Conservation (phyloP, 2,113 vertebrate species). For the Dipodomys stephensi region DNA sequence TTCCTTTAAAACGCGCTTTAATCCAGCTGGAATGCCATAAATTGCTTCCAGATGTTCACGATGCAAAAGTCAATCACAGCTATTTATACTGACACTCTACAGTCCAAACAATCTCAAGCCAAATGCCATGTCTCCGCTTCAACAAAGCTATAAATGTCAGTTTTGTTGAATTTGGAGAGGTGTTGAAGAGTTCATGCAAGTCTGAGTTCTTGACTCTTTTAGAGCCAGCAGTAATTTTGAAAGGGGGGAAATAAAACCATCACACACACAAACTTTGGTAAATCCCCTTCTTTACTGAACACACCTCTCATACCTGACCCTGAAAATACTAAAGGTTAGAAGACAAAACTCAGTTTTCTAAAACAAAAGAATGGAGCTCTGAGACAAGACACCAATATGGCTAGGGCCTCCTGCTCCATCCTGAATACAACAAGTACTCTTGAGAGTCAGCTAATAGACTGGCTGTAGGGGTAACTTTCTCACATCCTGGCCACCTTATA, state of each 20-base stretch:
- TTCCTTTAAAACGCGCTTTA: slow-evolving; percentile 91
- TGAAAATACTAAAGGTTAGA: slow-evolving; percentile 83
- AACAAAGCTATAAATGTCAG: slow-evolving; percentile 91
- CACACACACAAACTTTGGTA: slow-evolving; percentile 68
- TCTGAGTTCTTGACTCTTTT: slow-evolving; percentile 86
- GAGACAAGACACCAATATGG: slow-evolving; percentile 79
- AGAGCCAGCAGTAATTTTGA: slow-evolving; percentile 84
- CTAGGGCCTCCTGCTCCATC: slow-evolving; percentile 72
- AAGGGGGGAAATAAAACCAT: slow-evolving; percentile 58
- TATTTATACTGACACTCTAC: slow-evolving; percentile 92
- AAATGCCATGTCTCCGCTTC: slow-evolving; percentile 89
- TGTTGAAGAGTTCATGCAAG: slow-evolving; percentile 90
- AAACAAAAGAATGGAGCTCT: slow-evolving; percentile 84
- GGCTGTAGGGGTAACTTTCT: neutral
- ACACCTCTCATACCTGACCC: slow-evolving; percentile 82
- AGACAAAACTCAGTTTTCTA: slow-evolving; percentile 82
- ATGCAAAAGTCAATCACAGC: slow-evolving; percentile 91
- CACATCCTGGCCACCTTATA: neutral
- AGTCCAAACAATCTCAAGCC: slow-evolving; percentile 91
- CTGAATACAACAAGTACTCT: slow-evolving; percentile 83
- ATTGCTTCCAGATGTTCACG: slow-evolving; percentile 93
- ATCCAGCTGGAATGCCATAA: slow-evolving; percentile 92
- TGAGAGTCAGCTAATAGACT: slow-evolving; percentile 43
- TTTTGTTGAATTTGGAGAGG: slow-evolving; percentile 91
- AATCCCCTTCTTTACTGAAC: slow-evolving; percentile 73